These are phyloP conservation scores for Drosophila micromelanica DNA, from an alignment of 1,140 invertebrate genomes.

Conservation along the genomic window DNA sequence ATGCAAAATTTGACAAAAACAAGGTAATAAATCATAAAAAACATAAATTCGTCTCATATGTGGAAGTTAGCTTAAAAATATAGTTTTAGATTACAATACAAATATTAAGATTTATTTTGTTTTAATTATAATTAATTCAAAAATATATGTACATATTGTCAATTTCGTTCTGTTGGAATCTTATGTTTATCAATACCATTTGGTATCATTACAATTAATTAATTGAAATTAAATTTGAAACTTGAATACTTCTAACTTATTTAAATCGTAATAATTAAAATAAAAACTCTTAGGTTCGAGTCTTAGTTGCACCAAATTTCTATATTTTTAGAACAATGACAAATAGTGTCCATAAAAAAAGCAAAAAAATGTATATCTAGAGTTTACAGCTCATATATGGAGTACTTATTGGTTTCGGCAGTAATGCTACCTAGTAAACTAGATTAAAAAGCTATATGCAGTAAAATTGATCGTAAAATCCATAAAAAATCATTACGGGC, in stretches of 20 bases:
- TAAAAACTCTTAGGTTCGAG: too few species aligned
- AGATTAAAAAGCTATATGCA: conserved; percentile 38
- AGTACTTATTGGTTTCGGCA: conserved; percentile 10
- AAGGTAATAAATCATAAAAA: background rate
- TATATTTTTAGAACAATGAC: background rate
- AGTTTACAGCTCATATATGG: conserved; percentile 4
- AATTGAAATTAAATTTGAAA: background rate
- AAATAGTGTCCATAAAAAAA: background rate
- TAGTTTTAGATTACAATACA: too few species aligned
- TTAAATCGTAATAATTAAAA: too few species aligned
- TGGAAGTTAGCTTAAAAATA: background rate
- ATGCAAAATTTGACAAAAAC: background rate
- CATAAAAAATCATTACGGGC: conserved; percentile 49
- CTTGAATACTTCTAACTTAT: too few species aligned
- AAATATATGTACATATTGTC: too few species aligned
- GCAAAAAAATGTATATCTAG: background rate
- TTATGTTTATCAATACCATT: too few species aligned
- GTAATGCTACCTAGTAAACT: background rate
- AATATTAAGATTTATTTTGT: too few species aligned
- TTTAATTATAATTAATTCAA: too few species aligned
- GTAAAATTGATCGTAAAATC: conserved; percentile 16
- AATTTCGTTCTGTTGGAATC: too few species aligned
- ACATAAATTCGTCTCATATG: background rate
- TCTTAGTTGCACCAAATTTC: too few species aligned
- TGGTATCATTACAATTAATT: background rate